A percentile compares a stretch with the other conserved stretches of the same genome.
phyloP scores from a whole-genome alignment of 2,888 invertebrate species.

The Pemphredon lugubris region DNA sequence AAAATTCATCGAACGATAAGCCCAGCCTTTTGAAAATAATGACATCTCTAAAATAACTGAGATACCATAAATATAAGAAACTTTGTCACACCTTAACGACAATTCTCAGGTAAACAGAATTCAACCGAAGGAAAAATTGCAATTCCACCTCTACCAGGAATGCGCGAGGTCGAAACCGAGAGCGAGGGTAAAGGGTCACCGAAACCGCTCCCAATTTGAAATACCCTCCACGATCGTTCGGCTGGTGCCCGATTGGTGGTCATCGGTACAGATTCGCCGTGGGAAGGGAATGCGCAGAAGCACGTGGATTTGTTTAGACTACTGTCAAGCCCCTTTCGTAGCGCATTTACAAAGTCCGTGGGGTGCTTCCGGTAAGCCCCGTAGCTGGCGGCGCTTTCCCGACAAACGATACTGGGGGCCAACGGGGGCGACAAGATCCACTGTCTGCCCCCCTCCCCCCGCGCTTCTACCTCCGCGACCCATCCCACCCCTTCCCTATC shows the following conservation, averaged over 20 bases:
- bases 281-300: conserved; percentile 63
- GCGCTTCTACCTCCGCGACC: too few relatives aligned
- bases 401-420: conserved; percentile 61
- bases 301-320: conserved; percentile 73
- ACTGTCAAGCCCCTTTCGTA: conserved; percentile 59
- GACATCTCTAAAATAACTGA: too few relatives aligned
- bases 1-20: too few relatives aligned
- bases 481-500: conserved; percentile 10
- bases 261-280: conserved; percentile 26
- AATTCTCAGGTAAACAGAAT: too few relatives aligned
- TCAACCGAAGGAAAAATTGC: too few relatives aligned
- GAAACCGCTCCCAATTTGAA: conserved; percentile 53
- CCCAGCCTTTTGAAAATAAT: too few relatives aligned
- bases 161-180: too few relatives aligned
- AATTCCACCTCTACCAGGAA: too few relatives aligned
- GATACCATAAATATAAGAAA: too few relatives aligned
- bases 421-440: conserved; percentile 61
- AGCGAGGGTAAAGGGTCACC: too few relatives aligned
- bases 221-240: conserved; percentile 39
- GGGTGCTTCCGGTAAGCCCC: conserved; percentile 73
- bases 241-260: conserved; percentile 41
- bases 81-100: too few relatives aligned
- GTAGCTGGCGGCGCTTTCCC: conserved; percentile 69
- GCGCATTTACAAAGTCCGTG: conserved; percentile 73
- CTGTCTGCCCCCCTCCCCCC: conserved; percentile 40